Evolutionary conservation across 2,797 vertebrate species (phyloP), one percentile per base, ranked within the genome.

Genomic region (Ctenosaura bakeri): DNA sequence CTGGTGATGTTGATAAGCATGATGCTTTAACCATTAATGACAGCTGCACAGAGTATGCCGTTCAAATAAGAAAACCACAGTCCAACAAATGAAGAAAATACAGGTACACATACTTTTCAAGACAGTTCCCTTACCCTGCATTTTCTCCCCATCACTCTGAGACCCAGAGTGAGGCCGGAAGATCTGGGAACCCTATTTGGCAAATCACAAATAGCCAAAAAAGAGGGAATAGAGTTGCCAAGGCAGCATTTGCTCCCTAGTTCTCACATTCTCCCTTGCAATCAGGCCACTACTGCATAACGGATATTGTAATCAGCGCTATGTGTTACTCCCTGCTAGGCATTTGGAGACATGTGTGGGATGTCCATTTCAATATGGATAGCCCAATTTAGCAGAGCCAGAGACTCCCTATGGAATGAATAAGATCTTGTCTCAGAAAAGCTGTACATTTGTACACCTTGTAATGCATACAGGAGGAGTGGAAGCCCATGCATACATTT

Each of bases 211-310:
- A 18, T 13, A n/a, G 29, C 2, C 22, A 42, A 54, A 74, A 4
- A 0, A 12, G 10, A 5, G 32, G 6, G 54, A 38, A n/a, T 9
- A 6, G 1, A 4, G 4, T 0, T 1, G 6, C 18, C 29, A 62
- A 35, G 69, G 8, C 78, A 14, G 3, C 7, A 6, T 4, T 54
- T n/a, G 10, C 69, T 64, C 22, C 76, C 42, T 22, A n/a, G 12
- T 29, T 50, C 54, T 29, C 8, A 26, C 20, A 79, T n/a, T 56
- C 62, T 64, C n/a, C 35, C 32, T 85, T 1, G 4, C 20, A 62
- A 59, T 56, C 38, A 50, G 24, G 16, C 66, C 50, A 38, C 50
- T 50, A 29, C n/a, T 26, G 32, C 32, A 26, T 35, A 50, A 73
- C 1, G 6, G 38, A 50, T 32, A 38, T 89, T 52, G 46, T 54